Evolutionary conservation across 2,797 vertebrate species (phyloP), one percentile per base, ranked within the genome.

Genomic region (Lindbergichthys nudifrons): DNA sequence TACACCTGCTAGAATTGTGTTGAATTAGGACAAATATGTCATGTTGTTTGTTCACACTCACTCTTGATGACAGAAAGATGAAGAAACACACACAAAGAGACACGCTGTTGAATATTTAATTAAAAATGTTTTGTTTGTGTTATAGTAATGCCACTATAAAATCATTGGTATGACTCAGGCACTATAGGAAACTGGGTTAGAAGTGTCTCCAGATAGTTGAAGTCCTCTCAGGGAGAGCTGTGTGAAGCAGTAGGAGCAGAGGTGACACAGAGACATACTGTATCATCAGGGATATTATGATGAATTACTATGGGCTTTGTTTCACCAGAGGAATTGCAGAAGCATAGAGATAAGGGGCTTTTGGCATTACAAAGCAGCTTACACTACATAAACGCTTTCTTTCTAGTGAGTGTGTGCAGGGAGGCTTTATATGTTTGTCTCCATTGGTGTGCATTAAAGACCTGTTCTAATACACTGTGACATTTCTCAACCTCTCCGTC

Each of bases 221-320:
- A 45, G 67, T 70, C 47, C 65, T 75, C 46, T 59, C 42, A 43
- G 65, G 30, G 52, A 74, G 54, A 73, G 60, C 56, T 41, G 56
- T 47, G 73, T 63, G 65, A 77, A 70, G 76, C 77, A 54, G 73
- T 50, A 39, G 69, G 68, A 87, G 75, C 81, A 86, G 82, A 84
- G 86, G 84, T 86, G 86, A 87, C 79, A 86, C 59, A 72, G 53
- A 82, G 83, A 81, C 82, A 87, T 73, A 84, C 68, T 82, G 83
- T 81, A 86, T 78, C 47, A 47, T 89, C 87, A 81, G 84, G 85
- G 84, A 88, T 87, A 89, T 88, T 89, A 83, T 90, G 87, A 92
- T 92, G 86, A 92, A 94, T 93, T 91, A 94, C 88, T 43, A 14
- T 10, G 58, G 75, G 86, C 88, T 91, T 92, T 91, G 85, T 92